Conservation (phyloP, 2,797 vertebrate species). For the Cottoperca gobio region DNA sequence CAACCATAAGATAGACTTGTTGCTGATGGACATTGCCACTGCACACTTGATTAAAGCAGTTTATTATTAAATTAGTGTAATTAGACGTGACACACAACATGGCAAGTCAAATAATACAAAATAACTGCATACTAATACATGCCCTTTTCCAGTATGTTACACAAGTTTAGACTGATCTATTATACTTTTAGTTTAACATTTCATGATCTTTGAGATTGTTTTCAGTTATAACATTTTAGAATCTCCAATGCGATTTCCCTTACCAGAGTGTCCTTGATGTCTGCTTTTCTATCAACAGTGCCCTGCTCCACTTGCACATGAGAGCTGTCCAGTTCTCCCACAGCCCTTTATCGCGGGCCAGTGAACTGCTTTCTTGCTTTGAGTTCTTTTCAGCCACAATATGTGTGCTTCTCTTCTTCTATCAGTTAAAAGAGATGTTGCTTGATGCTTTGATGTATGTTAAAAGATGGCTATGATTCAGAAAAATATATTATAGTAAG, state of each 20-base stretch:
- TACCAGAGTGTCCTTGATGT: not conserved
- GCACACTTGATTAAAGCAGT: conserved; percentile 61
- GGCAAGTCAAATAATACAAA: conserved; percentile 41
- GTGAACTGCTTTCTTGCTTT: not conserved
- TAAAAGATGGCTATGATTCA: not conserved
- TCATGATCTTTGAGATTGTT: not conserved
- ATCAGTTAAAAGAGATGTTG: not conserved
- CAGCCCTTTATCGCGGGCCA: not conserved
- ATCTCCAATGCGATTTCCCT: not conserved
- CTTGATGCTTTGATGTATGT: conserved; percentile 10
- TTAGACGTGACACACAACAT: conserved; percentile 50
- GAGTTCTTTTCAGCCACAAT: conserved; percentile 6
- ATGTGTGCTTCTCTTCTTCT: not conserved
- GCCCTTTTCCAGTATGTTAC: not conserved
- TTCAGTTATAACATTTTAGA: not conserved
- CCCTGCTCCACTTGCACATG: not conserved
- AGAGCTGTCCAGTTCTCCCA: not conserved
- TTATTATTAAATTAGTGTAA: conserved; percentile 61
- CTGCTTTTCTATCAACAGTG: not conserved
- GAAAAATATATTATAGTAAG: not conserved
- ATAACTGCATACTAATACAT: conserved; percentile 36
- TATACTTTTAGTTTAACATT: not conserved
- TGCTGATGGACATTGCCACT: conserved; percentile 46
- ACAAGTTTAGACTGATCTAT: not conserved
- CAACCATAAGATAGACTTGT: conserved; percentile 44